Percentiles rank a stretch among this genome's conserved stretches.
phyloP scores from a whole-genome alignment of 1,140 invertebrate genomes.

The Leptinotarsa defecta region DNA sequence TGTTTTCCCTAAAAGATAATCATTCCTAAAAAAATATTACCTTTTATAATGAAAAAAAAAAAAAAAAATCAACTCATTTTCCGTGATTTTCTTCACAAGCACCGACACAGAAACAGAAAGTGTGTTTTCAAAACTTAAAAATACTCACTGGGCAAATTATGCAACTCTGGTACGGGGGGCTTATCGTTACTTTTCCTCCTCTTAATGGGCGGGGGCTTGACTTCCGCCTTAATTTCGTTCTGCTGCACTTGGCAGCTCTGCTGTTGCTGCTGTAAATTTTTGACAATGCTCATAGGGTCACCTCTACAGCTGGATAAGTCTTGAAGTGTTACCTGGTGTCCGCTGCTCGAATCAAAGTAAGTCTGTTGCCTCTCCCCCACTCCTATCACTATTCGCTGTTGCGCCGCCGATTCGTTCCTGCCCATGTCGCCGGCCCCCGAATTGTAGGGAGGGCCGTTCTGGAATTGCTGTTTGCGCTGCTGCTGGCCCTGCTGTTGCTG shows the following conservation, averaged over 20 bases:
- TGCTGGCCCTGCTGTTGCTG: constrained; percentile 5
- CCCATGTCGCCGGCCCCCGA: constrained; percentile 26
- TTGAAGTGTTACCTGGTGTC: constrained; percentile 63
- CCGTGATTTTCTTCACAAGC: too few species aligned
- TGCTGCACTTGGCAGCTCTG: constrained; percentile 65
- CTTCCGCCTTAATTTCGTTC: constrained; percentile 58
- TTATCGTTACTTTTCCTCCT: constrained; percentile 63
- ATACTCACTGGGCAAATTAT: constrained; percentile 33
- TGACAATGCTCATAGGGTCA: constrained; percentile 75
- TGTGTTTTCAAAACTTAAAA: neutral
- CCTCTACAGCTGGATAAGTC: constrained; percentile 72
- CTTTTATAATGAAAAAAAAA: too few species aligned
- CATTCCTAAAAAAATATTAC: too few species aligned
- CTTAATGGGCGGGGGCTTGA: constrained; percentile 52
- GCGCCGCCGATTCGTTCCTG: constrained; percentile 18
- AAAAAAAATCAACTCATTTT: too few species aligned
- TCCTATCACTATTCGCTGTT: constrained; percentile 26
- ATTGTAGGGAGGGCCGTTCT: constrained; percentile 32
- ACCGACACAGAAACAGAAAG: too few species aligned
- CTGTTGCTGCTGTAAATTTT: constrained; percentile 69
- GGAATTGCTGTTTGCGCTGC: neutral
- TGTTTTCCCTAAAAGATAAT: too few species aligned
- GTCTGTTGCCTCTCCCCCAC: constrained; percentile 54
- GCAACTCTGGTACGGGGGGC: constrained; percentile 39
- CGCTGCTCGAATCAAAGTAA: constrained; percentile 61